A percentile compares a stretch with the other conserved stretches of the same genome.
These are phyloP conservation scores for Amphiprion percula DNA, from an alignment of 2,113 vertebrate genomes.

Conservation along the genomic window DNA sequence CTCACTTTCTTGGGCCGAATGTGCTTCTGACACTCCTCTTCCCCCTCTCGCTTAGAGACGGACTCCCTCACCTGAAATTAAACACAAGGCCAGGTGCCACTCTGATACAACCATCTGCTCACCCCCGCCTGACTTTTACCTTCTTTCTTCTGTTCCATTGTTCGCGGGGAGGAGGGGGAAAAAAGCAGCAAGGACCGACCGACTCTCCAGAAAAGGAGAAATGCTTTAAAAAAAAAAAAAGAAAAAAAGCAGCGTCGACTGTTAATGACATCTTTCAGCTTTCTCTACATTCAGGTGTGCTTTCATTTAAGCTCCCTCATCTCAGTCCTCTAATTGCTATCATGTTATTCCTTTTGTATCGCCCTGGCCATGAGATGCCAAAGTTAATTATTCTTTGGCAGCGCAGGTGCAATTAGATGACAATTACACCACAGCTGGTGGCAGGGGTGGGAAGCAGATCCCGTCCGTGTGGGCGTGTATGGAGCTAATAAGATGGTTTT, in stretches of 20 bases:
- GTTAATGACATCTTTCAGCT: slow-evolving; percentile 75
- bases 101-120: slow-evolving; percentile 80
- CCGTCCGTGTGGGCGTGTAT: slow-evolving; percentile 67
- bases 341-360: slow-evolving; percentile 80
- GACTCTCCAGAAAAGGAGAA: slow-evolving; percentile 39
- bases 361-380: slow-evolving; percentile 73
- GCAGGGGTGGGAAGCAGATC: slow-evolving; percentile 70
- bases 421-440: slow-evolving; percentile 85
- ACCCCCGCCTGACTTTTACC: slow-evolving; percentile 59
- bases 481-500: slow-evolving; percentile 77
- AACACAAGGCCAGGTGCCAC: slow-evolving; percentile 84
- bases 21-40: slow-evolving; percentile 64
- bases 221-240: slow-evolving; percentile 22
- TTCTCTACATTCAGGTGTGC: slow-evolving; percentile 72
- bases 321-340: slow-evolving; percentile 75
- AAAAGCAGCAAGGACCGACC: slow-evolving; percentile 3
- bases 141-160: slow-evolving; percentile 41
- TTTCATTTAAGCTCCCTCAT: slow-evolving; percentile 46
- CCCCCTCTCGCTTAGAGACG: slow-evolving; percentile 55
- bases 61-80: slow-evolving; percentile 84
- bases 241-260: slow-evolving; percentile 28
- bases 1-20: slow-evolving; percentile 53
- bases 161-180: slow-evolving; percentile 23
- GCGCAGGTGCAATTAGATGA: slow-evolving; percentile 85
- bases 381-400: slow-evolving; percentile 82